Conservation (phyloP, 2,797 vertebrate species). For the Micromesistius poutassou region DNA sequence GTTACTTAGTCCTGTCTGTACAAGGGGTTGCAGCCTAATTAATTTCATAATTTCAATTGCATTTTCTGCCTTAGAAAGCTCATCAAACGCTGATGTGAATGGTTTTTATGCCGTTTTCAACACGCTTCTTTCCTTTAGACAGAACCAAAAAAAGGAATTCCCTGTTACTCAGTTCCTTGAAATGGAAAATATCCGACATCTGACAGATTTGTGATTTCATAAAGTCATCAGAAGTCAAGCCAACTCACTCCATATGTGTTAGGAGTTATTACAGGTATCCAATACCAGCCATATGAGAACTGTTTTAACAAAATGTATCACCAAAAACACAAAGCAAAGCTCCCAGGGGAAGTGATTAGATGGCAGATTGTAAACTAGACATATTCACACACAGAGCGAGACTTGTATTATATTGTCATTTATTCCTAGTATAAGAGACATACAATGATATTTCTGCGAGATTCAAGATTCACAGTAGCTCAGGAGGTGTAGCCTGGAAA, state of each 20-base stretch:
- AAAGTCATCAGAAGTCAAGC: background rate
- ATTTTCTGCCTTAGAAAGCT: background rate
- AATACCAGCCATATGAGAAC: background rate
- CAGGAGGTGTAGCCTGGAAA: slow-evolving; percentile 62
- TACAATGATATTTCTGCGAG: slow-evolving; percentile 75
- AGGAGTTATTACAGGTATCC: background rate
- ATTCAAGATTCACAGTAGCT: slow-evolving; percentile 71
- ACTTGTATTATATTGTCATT: slow-evolving; percentile 64
- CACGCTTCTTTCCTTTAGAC: background rate
- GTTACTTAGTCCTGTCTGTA: background rate
- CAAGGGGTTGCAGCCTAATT: background rate
- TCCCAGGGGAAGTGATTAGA: background rate
- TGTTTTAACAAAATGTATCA: too few species aligned
- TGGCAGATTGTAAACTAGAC: background rate
- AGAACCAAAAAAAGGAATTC: background rate
- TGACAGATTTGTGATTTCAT: background rate
- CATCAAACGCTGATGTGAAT: background rate
- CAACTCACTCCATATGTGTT: background rate
- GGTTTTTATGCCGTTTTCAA: background rate
- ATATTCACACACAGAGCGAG: slow-evolving; percentile 48
- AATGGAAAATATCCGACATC: background rate
- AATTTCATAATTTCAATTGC: background rate
- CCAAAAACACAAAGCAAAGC: background rate
- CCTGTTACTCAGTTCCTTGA: slow-evolving; percentile 6
- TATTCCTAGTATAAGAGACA: slow-evolving; percentile 81